These are phyloP conservation scores for Adela reaumurella DNA, from an alignment of 2,888 invertebrate genomes.

Conservation along the genomic window DNA sequence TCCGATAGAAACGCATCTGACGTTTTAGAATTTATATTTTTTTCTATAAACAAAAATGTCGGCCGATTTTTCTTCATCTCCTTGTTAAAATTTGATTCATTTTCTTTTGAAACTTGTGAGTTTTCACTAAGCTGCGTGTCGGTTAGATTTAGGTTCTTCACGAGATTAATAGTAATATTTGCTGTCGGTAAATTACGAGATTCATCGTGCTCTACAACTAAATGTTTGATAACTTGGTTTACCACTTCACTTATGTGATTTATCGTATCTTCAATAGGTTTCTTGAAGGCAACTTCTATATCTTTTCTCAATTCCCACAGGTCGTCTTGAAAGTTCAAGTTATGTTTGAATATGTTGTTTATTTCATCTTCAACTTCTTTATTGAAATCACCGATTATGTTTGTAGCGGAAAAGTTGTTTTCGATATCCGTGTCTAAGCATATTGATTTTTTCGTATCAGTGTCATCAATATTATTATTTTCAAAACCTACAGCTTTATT, in stretches of 20 bases:
- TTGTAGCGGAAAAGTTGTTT: conserved; percentile 42
- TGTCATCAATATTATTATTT: conserved; percentile 33
- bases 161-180: no score
- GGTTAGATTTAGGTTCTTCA: no score
- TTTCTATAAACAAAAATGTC: conserved; percentile 43
- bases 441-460: conserved; percentile 24
- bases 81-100: conserved; percentile 34
- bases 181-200: no score
- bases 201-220: conserved; percentile 38
- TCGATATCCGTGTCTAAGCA: conserved; percentile 42
- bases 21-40: conserved; percentile 39
- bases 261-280: conserved; percentile 48
- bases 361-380: conserved; percentile 60
- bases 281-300: conserved; percentile 45
- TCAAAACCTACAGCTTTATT: conserved; percentile 5
- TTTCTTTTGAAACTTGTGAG: conserved; percentile 19
- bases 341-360: conserved; percentile 44
- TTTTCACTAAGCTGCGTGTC: no score
- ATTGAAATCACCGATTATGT: conserved; percentile 57
- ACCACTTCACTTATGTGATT: conserved; percentile 52
- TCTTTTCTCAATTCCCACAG: conserved; percentile 46
- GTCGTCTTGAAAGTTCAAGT: conserved; percentile 45
- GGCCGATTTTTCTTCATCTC: conserved; percentile 45
- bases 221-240: conserved; percentile 47
- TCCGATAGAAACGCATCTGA: conserved; percentile 58